Conservation (phyloP, 2,113 vertebrate species). For the Leptodactylus fuscus region DNA sequence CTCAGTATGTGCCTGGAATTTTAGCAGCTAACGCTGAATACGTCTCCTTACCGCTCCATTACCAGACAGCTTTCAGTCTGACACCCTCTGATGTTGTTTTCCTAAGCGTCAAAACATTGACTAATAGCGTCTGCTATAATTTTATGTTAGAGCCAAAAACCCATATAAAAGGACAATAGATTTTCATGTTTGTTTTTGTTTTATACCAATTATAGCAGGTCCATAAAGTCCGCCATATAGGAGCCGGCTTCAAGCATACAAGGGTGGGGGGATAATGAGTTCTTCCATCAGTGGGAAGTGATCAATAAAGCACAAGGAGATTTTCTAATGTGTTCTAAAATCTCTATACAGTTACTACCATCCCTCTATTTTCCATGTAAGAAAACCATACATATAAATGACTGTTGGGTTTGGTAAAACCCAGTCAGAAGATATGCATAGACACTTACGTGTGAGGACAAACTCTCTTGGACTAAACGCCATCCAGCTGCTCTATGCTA, state of each 20-base stretch:
- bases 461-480: too few species aligned
- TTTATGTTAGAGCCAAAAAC: constrained; percentile 45
- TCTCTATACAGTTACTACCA: background rate
- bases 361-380: background rate
- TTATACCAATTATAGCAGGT: background rate
- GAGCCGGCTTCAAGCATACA: too few species aligned
- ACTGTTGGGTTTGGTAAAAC: too few species aligned
- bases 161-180: constrained; percentile 32
- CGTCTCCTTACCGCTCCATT: constrained; percentile 15
- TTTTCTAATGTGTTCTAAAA: background rate
- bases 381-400: background rate
- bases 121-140: constrained; percentile 46
- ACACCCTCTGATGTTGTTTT: constrained; percentile 51
- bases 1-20: constrained; percentile 44
- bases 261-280: background rate
- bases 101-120: constrained; percentile 40
- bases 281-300: background rate
- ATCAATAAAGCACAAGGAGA: background rate
- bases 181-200: background rate
- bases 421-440: too few species aligned
- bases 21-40: constrained; percentile 24
- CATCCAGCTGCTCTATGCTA: too few species aligned
- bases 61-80: constrained; percentile 50
- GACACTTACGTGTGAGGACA: too few species aligned
- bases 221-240: background rate